These are phyloP conservation scores for Trichonephila clavipes DNA, from an alignment of 1,140 invertebrate species.

Conservation along the genomic window DNA sequence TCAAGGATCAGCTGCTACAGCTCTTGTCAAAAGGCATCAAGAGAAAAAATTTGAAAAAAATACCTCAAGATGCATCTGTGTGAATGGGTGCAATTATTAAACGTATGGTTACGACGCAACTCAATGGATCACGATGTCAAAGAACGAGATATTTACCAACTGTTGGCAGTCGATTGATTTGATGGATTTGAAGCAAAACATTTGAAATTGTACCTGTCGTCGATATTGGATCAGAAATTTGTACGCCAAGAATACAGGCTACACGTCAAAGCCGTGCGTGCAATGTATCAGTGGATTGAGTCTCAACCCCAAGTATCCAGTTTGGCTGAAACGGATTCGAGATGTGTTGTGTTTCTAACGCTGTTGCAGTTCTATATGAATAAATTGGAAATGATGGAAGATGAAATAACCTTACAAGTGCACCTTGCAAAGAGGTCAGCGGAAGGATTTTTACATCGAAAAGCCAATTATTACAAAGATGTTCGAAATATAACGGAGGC, in stretches of 20 bases:
- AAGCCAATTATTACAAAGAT: too few relatives aligned
- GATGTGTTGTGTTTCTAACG: too few relatives aligned
- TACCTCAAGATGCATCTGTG: neutral
- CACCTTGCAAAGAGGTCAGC: too few relatives aligned
- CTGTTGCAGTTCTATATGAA: too few relatives aligned
- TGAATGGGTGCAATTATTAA: neutral
- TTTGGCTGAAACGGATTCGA: too few relatives aligned
- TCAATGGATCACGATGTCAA: neutral
- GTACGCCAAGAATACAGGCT: neutral
- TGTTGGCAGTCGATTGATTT: neutral
- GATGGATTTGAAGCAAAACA: constrained; percentile 7
- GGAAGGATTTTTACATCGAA: too few relatives aligned
- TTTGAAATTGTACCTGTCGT: neutral
- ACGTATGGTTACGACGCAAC: neutral
- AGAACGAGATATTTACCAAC: neutral
- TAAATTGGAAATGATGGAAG: too few relatives aligned
- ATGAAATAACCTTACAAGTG: too few relatives aligned
- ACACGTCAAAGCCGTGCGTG: too few relatives aligned
- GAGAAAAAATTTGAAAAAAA: neutral
- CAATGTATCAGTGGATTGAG: too few relatives aligned
- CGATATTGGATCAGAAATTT: neutral
- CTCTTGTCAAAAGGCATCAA: neutral
- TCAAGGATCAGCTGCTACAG: neutral
- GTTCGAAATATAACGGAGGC: too few relatives aligned
- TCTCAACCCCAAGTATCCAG: too few relatives aligned